Base-by-base conservation (phyloP, 2,888 invertebrate genomes). In the Sialis fuliginosa region DNA sequence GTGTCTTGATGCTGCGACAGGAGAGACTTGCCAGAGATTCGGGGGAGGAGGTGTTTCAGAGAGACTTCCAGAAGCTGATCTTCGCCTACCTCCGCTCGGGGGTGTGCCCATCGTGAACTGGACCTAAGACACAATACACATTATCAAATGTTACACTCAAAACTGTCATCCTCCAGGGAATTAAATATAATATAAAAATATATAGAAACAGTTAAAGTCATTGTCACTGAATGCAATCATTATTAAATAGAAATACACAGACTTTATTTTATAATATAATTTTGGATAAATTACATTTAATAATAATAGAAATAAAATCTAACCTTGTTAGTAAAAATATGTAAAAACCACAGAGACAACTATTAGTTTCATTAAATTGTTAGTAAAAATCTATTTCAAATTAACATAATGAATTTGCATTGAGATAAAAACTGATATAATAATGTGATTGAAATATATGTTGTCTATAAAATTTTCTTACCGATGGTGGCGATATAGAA, bases 401-500 rank as follows among this genome's bases (percentile, higher is more conserved):
- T 22, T 44, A 33, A 37, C 33, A 10, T n/a, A 39, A 7, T 40
- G 13, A 12, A 40, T 45, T 33, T 39, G 6, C 10, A 43, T 47
- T 5, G 39, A 8, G 5, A 42, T 10, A 35, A 9, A 35, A 9
- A 35, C 4, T 9, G 2, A 33, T 22, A 44, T 30, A 30, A n/a
- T 35, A 10, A n/a, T 9, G 9, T n/a, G 2, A n/a, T 10, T 35
- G 35, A 35, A 9, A 37, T 6, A 5, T 39, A 12, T 7, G 9
- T 12, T 6, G 10, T 12, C 6, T 12, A 6, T 35, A 22, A 22
- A 22, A 22, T 22, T 4, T 13, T 70, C 74, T 74, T 66, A 77
- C 89, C 54, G 89, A 80, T 52, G 93, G 93, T 51, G 93, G 93
- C 44, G 92, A 92, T 52, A 93, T 75, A 6, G 92, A 92, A 58